Conservation (phyloP, 2,797 vertebrate species). For the Petrocephalus schoutedeni region DNA sequence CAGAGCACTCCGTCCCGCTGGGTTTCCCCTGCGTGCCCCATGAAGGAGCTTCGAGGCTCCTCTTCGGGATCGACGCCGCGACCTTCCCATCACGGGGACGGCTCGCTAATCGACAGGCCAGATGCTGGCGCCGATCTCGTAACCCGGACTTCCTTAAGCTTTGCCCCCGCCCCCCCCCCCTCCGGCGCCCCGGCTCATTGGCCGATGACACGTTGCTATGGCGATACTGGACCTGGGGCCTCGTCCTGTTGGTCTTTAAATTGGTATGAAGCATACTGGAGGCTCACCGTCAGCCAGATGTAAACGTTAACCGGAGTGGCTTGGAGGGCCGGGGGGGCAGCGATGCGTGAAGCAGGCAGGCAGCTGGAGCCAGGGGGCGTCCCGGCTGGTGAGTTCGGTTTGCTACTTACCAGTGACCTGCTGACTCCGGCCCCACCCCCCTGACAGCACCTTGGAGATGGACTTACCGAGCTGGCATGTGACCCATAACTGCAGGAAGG, state of each 20-base stretch:
- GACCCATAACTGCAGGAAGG: background rate
- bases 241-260: background rate
- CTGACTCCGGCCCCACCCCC: background rate
- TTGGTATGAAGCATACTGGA: background rate
- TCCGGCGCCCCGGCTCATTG: background rate
- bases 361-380: background rate
- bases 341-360: background rate
- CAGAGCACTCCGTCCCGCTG: background rate
- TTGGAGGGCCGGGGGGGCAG: background rate
- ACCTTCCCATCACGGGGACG: background rate
- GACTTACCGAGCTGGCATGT: background rate
- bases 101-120: background rate
- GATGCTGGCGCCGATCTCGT: background rate
- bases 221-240: background rate
- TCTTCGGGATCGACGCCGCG: background rate
- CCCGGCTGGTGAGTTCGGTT: background rate
- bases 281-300: background rate
- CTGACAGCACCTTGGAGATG: background rate
- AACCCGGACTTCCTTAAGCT: background rate
- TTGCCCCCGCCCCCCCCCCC: background rate
- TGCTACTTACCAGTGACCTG: background rate
- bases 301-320: background rate
- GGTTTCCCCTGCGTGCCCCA: background rate
- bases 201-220: background rate
- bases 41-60: background rate